A percentile compares a stretch with the other conserved stretches of the same genome.
These are phyloP conservation scores for Percopsis omiscomaycus DNA, from an alignment of 2,797 vertebrate genomes.

Conservation along the genomic window DNA sequence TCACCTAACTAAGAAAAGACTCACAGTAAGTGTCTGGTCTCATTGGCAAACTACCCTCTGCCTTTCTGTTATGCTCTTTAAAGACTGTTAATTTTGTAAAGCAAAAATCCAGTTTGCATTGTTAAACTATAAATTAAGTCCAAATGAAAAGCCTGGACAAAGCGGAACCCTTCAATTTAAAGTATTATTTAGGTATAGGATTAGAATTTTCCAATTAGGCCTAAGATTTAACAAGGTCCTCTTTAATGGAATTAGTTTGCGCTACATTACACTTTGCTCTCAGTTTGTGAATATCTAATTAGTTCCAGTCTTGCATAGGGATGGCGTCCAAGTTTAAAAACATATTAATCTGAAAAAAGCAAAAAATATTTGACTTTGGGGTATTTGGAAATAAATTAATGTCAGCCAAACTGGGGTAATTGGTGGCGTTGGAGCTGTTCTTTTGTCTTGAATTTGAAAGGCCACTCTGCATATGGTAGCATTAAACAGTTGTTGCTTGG, in stretches of 20 bases:
- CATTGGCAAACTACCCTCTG: slow-evolving; percentile 33
- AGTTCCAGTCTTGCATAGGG: slow-evolving; percentile 64
- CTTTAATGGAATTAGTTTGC: slow-evolving; percentile 70
- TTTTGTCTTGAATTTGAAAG: slow-evolving; percentile 53
- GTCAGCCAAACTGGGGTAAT: slow-evolving; percentile 63
- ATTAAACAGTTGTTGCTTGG: slow-evolving; percentile 47
- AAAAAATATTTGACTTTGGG: slow-evolving; percentile 56
- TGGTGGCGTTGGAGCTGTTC: slow-evolving; percentile 50
- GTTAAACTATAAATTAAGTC: slow-evolving; percentile 47
- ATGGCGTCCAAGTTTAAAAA: slow-evolving; percentile 58
- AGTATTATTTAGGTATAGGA: slow-evolving; percentile 62
- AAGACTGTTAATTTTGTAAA: slow-evolving; percentile 34
- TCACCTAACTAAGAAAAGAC: slow-evolving; percentile 75
- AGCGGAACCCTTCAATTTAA: slow-evolving; percentile 55
- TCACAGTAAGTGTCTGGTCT: slow-evolving; percentile 76
- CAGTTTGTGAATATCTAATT: slow-evolving; percentile 69
- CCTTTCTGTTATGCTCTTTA: slow-evolving; percentile 32
- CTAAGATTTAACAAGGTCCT: slow-evolving; percentile 61
- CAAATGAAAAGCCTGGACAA: slow-evolving; percentile 44
- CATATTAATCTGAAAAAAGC: slow-evolving; percentile 54
- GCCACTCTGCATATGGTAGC: slow-evolving; percentile 34
- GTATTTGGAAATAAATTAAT: slow-evolving; percentile 67
- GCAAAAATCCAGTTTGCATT: slow-evolving; percentile 41
- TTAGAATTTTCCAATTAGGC: slow-evolving; percentile 70
- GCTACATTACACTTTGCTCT: slow-evolving; percentile 66